These are phyloP conservation scores for Synanthedon formicaeformis DNA, from an alignment of 2,888 invertebrate species.

Conservation along the genomic window DNA sequence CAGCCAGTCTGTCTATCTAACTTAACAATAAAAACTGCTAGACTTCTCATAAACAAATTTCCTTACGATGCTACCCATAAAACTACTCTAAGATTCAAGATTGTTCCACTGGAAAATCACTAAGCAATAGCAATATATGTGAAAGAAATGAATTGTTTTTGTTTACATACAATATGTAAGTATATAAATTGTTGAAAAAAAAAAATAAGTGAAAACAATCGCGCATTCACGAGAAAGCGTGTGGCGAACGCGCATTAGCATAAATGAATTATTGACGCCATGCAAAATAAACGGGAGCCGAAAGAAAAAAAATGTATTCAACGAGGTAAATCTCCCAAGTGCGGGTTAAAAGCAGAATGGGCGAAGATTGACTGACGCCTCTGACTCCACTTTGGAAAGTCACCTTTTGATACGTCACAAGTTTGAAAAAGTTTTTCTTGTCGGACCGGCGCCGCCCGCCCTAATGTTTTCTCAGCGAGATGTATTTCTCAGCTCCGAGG, in stretches of 20 bases:
- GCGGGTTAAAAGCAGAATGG: background rate
- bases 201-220: background rate
- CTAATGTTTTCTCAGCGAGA: background rate
- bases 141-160: too few relatives aligned
- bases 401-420: background rate
- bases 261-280: slow-evolving; percentile 34
- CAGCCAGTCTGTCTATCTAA: too few relatives aligned
- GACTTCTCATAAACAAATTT: too few relatives aligned
- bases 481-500: background rate
- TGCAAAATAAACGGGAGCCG: slow-evolving; percentile 15
- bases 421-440: background rate
- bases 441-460: background rate
- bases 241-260: slow-evolving; percentile 18
- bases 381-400: background rate
- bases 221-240: slow-evolving; percentile 6
- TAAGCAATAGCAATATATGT: too few relatives aligned
- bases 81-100: too few relatives aligned
- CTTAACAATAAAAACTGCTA: too few relatives aligned
- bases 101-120: too few relatives aligned
- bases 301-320: background rate
- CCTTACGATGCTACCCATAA: too few relatives aligned
- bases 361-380: background rate
- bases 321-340: background rate
- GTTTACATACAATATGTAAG: too few relatives aligned
- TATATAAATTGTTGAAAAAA: too few relatives aligned